A percentile compares a stretch with the other conserved stretches of the same genome.
These are phyloP conservation scores for Hyperoplus lanceolatus DNA, from an alignment of 2,797 vertebrate species.

Conservation along the genomic window DNA sequence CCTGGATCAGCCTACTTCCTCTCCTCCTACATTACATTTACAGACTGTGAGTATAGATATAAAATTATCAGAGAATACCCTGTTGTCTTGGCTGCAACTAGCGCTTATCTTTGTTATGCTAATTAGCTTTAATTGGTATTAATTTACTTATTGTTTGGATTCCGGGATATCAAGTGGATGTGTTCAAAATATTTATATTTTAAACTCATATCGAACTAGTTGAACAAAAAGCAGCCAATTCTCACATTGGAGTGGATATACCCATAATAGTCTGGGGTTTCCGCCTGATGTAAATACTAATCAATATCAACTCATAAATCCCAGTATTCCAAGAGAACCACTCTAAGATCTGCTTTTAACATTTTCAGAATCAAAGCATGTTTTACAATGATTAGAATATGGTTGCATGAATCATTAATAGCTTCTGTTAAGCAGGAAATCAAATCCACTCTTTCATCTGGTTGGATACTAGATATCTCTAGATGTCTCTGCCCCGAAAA, in stretches of 20 bases:
- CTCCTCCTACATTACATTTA: conserved; percentile 3
- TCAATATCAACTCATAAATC: too few species aligned
- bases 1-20: conserved; percentile 15
- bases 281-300: not conserved
- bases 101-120: not conserved
- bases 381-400: not conserved
- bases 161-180: not conserved
- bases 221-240: not conserved
- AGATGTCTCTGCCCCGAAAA: not conserved
- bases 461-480: not conserved
- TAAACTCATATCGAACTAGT: too few species aligned
- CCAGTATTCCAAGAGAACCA: too few species aligned
- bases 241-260: not conserved
- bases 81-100: not conserved
- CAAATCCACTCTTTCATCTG: not conserved
- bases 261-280: not conserved
- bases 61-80: not conserved
- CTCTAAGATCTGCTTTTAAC: too few species aligned
- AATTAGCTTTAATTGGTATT: not conserved
- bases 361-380: not conserved
- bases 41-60: conserved; percentile 38
- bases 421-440: not conserved
- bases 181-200: not conserved
- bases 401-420: not conserved
- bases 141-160: not conserved